These are phyloP conservation scores for Tetrax tetrax DNA, from an alignment of 2,113 vertebrate genomes.

Conservation along the genomic window DNA sequence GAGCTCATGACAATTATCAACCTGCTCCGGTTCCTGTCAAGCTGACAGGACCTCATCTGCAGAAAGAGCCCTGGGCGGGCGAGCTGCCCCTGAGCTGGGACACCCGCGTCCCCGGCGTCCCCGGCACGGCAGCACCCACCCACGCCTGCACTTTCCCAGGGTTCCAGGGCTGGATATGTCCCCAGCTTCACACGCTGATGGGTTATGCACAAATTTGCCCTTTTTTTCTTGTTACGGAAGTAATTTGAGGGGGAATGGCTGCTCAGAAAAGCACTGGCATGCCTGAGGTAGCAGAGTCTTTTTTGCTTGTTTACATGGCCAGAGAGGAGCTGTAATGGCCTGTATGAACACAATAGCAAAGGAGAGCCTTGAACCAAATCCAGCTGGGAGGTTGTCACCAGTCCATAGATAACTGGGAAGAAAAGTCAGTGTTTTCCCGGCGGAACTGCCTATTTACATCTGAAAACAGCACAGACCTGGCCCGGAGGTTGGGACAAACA, in stretches of 20 bases:
- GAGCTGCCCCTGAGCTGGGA: background rate
- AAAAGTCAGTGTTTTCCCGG: background rate
- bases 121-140: background rate
- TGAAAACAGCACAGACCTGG: slow-evolving; percentile 32
- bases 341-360: background rate
- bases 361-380: slow-evolving; percentile 16
- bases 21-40: background rate
- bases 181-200: accelerated
- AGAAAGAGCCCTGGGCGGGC: accelerated
- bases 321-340: background rate
- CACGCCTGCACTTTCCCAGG: accelerated
- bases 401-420: slow-evolving; percentile 8
- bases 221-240: background rate
- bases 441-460: background rate
- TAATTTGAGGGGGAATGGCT: background rate
- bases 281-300: background rate
- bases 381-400: background rate
- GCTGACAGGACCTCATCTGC: background rate
- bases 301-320: background rate
- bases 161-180: background rate
- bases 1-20: background rate
- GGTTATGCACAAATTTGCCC: background rate
- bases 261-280: background rate
- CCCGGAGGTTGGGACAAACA: background rate
- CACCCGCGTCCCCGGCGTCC: background rate